phyloP scores from a whole-genome alignment of 2,888 invertebrate species.

The Brenthis hecate region DNA sequence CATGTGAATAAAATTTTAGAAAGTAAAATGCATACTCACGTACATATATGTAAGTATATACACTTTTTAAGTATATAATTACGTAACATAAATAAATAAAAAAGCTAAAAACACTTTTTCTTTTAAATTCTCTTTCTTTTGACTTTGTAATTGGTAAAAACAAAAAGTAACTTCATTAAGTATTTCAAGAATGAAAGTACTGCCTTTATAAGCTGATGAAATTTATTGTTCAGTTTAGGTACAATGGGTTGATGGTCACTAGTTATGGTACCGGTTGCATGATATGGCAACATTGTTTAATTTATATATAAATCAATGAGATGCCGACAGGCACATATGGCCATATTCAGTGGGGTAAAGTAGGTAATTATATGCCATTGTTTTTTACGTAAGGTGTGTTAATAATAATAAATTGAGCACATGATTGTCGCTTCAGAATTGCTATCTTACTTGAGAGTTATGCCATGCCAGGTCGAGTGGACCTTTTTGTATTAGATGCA shows the following conservation, averaged over 20 bases:
- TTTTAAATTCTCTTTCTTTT: constrained; percentile 24
- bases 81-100: too few relatives aligned
- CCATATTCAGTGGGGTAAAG: constrained; percentile 49
- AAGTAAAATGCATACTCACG: too few relatives aligned
- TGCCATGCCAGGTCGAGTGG: neutral
- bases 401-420: constrained; percentile 39
- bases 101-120: neutral
- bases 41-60: too few relatives aligned
- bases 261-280: constrained; percentile 48
- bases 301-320: constrained; percentile 66
- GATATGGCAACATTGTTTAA: constrained; percentile 48
- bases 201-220: constrained; percentile 33
- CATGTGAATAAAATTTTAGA: too few relatives aligned
- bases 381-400: constrained; percentile 53
- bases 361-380: constrained; percentile 57
- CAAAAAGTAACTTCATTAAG: constrained; percentile 36
- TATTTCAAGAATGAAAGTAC: constrained; percentile 41
- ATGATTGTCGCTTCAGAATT: constrained; percentile 11
- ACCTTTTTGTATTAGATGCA: neutral
- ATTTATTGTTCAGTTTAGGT: constrained; percentile 46
- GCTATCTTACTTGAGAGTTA: constrained; percentile 9
- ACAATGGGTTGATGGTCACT: constrained; percentile 55
- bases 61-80: too few relatives aligned
- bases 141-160: constrained; percentile 25
- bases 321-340: constrained; percentile 57